Conservation (phyloP, 1,140 invertebrate genomes). For the Lasioglossum albipes region DNA sequence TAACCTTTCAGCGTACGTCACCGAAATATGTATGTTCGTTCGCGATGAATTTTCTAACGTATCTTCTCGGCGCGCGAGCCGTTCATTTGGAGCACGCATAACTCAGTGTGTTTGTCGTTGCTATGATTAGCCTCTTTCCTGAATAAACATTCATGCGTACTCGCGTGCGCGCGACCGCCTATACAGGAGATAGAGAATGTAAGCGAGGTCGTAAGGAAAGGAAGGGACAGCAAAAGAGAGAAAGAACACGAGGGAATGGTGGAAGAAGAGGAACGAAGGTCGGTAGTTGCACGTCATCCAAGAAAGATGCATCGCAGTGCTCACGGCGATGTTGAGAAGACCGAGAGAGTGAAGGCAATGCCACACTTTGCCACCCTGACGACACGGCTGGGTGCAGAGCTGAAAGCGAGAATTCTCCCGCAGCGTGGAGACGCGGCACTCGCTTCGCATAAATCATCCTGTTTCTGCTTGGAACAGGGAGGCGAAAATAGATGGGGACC, state of each 20-base stretch:
- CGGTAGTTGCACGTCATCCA: slow-evolving; percentile 62
- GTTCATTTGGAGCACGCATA: slow-evolving; percentile 40
- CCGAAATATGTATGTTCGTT: not conserved
- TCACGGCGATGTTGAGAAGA: slow-evolving; percentile 44
- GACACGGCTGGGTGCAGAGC: slow-evolving; percentile 65
- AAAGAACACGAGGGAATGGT: not conserved
- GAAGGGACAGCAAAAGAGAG: not conserved
- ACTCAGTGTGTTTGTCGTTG: slow-evolving; percentile 50
- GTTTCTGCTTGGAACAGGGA: slow-evolving; percentile 65
- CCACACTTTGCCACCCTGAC: slow-evolving; percentile 65
- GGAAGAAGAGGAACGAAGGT: slow-evolving; percentile 41
- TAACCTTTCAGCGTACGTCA: slow-evolving; percentile 11
- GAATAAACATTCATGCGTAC: slow-evolving; percentile 41
- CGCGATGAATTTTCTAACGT: slow-evolving; percentile 23
- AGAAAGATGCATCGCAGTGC: slow-evolving; percentile 62
- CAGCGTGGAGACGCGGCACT: slow-evolving; percentile 65
- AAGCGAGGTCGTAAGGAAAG: not conserved
- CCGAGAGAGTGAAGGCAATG: slow-evolving; percentile 50
- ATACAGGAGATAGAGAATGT: not conserved
- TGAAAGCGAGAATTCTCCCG: slow-evolving; percentile 70
- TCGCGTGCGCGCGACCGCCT: not conserved
- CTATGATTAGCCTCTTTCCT: slow-evolving; percentile 62
- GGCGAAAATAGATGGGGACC: slow-evolving; percentile 67
- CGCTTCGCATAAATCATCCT: slow-evolving; percentile 70
- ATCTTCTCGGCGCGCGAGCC: slow-evolving; percentile 18